phyloP scores from a whole-genome alignment of 2,888 invertebrate genomes.

The Ectemnius continuus region DNA sequence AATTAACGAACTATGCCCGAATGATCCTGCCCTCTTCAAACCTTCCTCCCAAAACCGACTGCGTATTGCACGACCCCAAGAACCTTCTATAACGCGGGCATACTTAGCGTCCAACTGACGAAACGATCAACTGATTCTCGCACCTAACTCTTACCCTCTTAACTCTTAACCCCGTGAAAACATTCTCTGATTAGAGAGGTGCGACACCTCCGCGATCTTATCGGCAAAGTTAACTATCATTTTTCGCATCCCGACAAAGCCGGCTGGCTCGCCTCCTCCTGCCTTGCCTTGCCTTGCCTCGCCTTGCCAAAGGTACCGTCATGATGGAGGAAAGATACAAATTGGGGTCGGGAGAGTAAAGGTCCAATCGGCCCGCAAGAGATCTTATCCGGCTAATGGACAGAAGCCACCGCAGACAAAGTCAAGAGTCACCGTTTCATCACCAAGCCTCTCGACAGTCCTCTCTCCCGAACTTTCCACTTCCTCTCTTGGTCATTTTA shows the following conservation, averaged over 20 bases:
- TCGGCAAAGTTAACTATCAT: slow-evolving; percentile 46
- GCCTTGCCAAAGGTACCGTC: slow-evolving; percentile 38
- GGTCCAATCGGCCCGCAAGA: slow-evolving; percentile 55
- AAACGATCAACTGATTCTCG: neutral
- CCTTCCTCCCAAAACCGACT: too few relatives aligned
- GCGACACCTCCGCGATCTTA: slow-evolving; percentile 59
- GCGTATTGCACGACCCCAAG: neutral
- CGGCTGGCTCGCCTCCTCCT: slow-evolving; percentile 3
- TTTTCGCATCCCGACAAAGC: slow-evolving; percentile 61
- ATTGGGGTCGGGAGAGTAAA: slow-evolving; percentile 63
- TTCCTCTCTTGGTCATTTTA: neutral
- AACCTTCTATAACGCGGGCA: too few relatives aligned
- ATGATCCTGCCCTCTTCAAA: neutral
- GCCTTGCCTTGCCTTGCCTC: neutral
- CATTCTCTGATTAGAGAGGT: slow-evolving; percentile 38
- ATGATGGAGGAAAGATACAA: slow-evolving; percentile 59
- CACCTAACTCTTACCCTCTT: slow-evolving; percentile 16
- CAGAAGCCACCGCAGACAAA: slow-evolving; percentile 69
- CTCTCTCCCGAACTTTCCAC: neutral
- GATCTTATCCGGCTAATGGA: slow-evolving; percentile 75
- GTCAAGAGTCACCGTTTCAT: slow-evolving; percentile 66
- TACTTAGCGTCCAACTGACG: slow-evolving; percentile 1
- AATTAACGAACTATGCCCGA: slow-evolving; percentile 8
- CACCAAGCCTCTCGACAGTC: slow-evolving; percentile 6
- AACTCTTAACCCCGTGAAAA: neutral